Evolutionary conservation across 2,797 vertebrate genomes (phyloP).

Genomic region (Hozukius guyotensis): DNA sequence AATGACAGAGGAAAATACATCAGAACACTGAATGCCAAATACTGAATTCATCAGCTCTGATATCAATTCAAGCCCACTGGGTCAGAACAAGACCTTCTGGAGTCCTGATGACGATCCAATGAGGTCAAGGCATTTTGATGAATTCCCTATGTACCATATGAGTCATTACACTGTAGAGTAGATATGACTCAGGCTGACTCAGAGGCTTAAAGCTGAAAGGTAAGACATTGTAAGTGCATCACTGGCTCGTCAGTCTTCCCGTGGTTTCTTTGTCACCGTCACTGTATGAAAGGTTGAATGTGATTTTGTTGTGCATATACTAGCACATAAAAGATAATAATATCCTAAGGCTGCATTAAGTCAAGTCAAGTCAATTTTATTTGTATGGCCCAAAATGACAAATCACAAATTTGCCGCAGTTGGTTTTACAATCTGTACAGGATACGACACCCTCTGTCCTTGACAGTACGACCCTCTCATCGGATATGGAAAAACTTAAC

Average conservation of each 20-base stretch:
- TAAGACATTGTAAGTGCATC: not conserved
- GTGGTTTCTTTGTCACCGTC: not conserved
- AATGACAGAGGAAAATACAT: not conserved
- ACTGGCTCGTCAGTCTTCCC: not conserved
- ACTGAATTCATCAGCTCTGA: not conserved
- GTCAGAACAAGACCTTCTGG: not conserved
- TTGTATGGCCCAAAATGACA: no score
- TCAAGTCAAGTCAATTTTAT: no score
- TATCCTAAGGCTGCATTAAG: not conserved
- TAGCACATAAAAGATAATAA: not conserved
- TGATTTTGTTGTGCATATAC: no score
- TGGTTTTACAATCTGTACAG: no score
- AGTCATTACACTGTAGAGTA: not conserved
- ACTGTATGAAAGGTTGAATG: not conserved
- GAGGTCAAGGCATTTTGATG: constrained; percentile 6
- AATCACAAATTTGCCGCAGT: no score
- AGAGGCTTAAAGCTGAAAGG: not conserved
- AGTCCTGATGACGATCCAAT: not conserved
- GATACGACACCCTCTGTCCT: no score
- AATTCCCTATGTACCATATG: not conserved
- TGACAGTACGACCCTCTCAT: no score
- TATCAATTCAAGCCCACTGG: not conserved
- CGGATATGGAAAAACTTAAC: no score
- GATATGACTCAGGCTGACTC: constrained; percentile 18
- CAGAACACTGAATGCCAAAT: not conserved